A percentile compares a stretch with the other conserved stretches of the same genome.
These are phyloP conservation scores for Clitarchus hookeri DNA, from an alignment of 2,888 invertebrate species.

Conservation along the genomic window DNA sequence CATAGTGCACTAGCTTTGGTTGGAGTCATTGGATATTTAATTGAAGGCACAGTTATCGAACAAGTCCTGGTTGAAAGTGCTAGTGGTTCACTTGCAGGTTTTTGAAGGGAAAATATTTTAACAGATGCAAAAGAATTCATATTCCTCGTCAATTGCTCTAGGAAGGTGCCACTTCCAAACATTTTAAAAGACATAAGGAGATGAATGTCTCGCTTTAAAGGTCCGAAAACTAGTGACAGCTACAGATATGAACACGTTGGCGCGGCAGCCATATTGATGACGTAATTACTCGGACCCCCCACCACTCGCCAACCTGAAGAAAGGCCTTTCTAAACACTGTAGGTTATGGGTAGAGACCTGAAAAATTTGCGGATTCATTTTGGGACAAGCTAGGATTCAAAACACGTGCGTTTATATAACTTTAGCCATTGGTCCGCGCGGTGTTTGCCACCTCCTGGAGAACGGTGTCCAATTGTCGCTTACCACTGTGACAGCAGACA, in stretches of 20 bases:
- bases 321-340: neutral
- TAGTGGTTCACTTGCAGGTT: constrained; percentile 23
- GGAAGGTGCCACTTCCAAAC: constrained; percentile 11
- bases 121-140: constrained; percentile 20
- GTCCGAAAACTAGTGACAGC: too few relatives aligned
- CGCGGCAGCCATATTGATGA: constrained; percentile 1
- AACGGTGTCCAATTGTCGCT: too few relatives aligned
- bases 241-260: neutral
- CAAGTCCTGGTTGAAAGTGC: constrained; percentile 20
- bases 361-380: too few relatives aligned
- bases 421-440: too few relatives aligned
- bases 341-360: too few relatives aligned
- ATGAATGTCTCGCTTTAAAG: constrained; percentile 5
- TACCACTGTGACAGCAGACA: too few relatives aligned
- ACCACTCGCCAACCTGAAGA: neutral
- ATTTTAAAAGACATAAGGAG: neutral
- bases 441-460: too few relatives aligned
- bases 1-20: neutral
- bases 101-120: neutral
- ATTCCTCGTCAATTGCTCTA: constrained; percentile 18
- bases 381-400: too few relatives aligned
- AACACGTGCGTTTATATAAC: too few relatives aligned
- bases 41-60: constrained; percentile 18
- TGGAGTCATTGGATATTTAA: constrained; percentile 20
- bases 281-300: neutral